Evolutionary conservation across 2,797 vertebrate genomes (phyloP), one percentile per base, ranked within the genome.

Genomic region (Prunella strophiata): DNA sequence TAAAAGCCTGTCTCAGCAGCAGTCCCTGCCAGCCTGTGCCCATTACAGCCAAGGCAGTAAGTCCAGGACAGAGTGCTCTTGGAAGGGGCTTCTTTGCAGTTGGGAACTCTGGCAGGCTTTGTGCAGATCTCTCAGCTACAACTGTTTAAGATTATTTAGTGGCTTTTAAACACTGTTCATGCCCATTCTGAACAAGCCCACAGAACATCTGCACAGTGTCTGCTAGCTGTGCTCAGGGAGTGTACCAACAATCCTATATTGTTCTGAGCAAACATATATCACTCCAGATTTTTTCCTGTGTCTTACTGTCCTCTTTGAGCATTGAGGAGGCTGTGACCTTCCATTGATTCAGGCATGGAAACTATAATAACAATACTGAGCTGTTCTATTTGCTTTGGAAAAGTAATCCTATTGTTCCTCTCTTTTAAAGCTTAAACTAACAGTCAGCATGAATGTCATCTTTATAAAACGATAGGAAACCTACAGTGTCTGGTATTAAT

Each of bases 81-180:
- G 89, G 40, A 92, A 83, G 66, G 70, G 82, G 5, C 48, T 88
- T 78, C 36, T 79, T 81, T 67, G 34, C 79, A 94, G 11, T 79
- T 93, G 79, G 66, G 66, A 84, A 51, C 51, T 55, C 92, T 88
- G 83, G 74, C 83, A 91, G 85, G 79, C 51, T 76, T 79, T 66
- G 45, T 70, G 73, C 52, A 78, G 51, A 83, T 67, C 73, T 86
- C 85, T 84, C 59, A 76, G 63, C 76, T 93, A 9, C 89, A 94
- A 96, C 76, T 96, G 95, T 92, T 96, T 92, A 90, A 90, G 76
- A 96, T 96, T 95, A 95, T 94, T 96, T 96, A 93, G 94, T 91
- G 94, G 89, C 82, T 96, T 93, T 96, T 90, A 95, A 96, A 86
- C 54, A 63, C 42, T 74, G 74, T 59, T 96, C 83, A 59, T 96